Evolutionary conservation across 2,797 vertebrate species (phyloP).

Genomic region (Crenuchus spilurus): DNA sequence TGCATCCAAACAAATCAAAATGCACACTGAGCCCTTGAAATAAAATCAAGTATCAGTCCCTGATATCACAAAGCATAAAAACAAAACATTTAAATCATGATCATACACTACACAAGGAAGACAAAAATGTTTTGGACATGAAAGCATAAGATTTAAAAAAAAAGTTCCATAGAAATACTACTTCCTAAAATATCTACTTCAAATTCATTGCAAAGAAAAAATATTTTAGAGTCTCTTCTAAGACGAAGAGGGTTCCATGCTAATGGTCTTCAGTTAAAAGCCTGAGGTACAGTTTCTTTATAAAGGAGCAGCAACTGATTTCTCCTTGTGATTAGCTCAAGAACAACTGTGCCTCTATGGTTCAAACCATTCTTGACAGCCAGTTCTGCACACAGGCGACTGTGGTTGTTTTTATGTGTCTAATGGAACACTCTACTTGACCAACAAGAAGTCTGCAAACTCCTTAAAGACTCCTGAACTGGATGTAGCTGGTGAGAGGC

Average conservation of each 20-base stretch:
- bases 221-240: constrained; percentile 24
- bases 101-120: constrained; percentile 41
- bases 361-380: constrained; percentile 17
- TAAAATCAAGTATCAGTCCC: constrained; percentile 57
- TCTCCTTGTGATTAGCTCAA: constrained; percentile 38
- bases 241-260: constrained; percentile 21
- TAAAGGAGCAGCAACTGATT: constrained; percentile 40
- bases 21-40: constrained; percentile 27
- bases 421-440: constrained; percentile 43
- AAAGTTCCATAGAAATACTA: constrained; percentile 54
- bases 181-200: constrained; percentile 55
- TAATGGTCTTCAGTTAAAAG: constrained; percentile 70
- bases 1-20: constrained; percentile 18
- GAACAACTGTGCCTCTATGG: constrained; percentile 37
- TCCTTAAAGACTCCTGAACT: constrained; percentile 78
- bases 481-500: constrained; percentile 42
- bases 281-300: constrained; percentile 72
- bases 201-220: constrained; percentile 49
- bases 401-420: constrained; percentile 8
- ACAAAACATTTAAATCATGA: no score
- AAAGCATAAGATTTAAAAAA: background rate
- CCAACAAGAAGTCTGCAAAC: constrained; percentile 34
- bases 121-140: constrained; percentile 9
- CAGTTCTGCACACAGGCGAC: constrained; percentile 12
- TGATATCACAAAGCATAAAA: constrained; percentile 53